Evolutionary conservation across 2,888 invertebrate species (phyloP), one percentile per base, ranked within the genome.

Genomic region (Synanthedon andrenaeformis): DNA sequence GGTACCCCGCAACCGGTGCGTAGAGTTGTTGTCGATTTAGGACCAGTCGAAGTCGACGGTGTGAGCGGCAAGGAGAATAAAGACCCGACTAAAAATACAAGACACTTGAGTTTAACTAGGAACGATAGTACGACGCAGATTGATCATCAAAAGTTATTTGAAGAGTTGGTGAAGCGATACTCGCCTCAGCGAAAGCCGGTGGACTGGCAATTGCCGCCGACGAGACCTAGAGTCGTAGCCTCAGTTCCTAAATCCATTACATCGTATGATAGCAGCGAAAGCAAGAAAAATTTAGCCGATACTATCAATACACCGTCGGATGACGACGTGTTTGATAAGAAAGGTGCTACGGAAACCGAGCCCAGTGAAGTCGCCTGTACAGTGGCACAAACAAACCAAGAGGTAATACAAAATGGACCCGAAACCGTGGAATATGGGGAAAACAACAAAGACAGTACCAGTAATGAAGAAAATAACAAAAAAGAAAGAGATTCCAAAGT

Each of bases 121-220:
- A 69, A 72, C 49, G 70, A 74, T 42, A 65, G 72, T 13, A 66
- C 72, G 8, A 70, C 74, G 6, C 82, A 80, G 67, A 58, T 81
- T 11, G 85, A 86, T 55, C 82, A 77, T 57, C 86, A 86, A 60
- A 84, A 86, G 63, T 59, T 86, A 49, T 87, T 84, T 57, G 86
- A 87, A 51, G 80, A 87, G 57, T 68, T 87, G 56, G 68, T 86
- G 17, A 87, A 87, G 61, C 76, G 85, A 55, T 87, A 87, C 61
- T 86, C 87, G 13, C 87, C 87, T 11, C 84, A 85, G 57, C 79
- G 84, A 50, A 86, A 86, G 58, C 84, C 84, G 11, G 61, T 87
- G 12, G 79, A 86, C 65, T 85, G 86, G 85, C 79, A 75, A 54
- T 67, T 87, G 59, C 87, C 87, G 23, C 85, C 87, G 3, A 87